Base-by-base conservation (phyloP, 2,797 vertebrate species). In the Sebastes steindachneri region DNA sequence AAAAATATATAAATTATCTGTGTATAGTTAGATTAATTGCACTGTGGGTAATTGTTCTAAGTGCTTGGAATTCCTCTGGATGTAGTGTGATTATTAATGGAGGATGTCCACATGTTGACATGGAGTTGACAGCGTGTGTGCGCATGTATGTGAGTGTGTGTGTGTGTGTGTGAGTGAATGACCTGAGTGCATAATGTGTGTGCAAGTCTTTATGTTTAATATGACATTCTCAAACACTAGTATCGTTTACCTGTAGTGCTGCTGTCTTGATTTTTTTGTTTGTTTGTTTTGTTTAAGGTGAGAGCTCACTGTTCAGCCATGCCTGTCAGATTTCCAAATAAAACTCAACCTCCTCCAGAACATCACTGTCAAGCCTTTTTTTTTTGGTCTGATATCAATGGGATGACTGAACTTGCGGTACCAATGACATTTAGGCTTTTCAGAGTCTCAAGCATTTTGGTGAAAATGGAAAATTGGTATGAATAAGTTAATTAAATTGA, bases 281-380 rank as follows among this genome's bases (percentile, higher is more conserved):
- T 85, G 69, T 74, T 83, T 83, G 72, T 77, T 87, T 90, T 93
- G 79, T 96, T 96, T 83, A 95, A 95, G 93, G 95, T 77, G 89
- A 96, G 93, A 94, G 94, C 92, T 97, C 95, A 95, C 90, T 96
- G 94, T 96, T 96, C 96, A 96, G 95, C 95, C 96, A 96, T 94
- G 91, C 96, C 96, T 95, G 96, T 97, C 95, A 95, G 95, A 96
- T 97, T 98, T 98, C 97, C 96, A 88, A 98, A 98, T 98, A 98
- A 98, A 97, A 92, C 88, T 94, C 91, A 95, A 92, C 94, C 95
- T 97, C 96, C 97, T 97, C 95, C 95, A 97, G 86, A 94, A 90
- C 73, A 41, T 78, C 19, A 5, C 54, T 65, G 67, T 87, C n/a
- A 1, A 68, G 41, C 3, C 26, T 69, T 71, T 78, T 66, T 25